phyloP scores from a whole-genome alignment of 2,113 vertebrate species.

The Barnardius zonarius region DNA sequence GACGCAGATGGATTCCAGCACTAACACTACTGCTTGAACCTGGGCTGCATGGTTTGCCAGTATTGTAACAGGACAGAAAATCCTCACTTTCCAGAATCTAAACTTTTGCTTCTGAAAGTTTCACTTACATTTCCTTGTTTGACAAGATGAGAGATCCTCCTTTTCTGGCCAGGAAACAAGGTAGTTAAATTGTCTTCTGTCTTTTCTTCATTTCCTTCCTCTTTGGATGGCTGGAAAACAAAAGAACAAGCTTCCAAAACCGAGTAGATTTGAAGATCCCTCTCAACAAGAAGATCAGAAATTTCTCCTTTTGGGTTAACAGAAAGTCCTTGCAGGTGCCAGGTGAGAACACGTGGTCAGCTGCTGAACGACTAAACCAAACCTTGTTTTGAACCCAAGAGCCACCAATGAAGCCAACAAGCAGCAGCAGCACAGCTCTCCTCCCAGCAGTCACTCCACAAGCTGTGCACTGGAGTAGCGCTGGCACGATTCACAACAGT shows the following conservation, averaged over 20 bases:
- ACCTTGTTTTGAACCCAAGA: neutral
- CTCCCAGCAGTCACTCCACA: neutral
- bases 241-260: neutral
- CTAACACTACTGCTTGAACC: neutral
- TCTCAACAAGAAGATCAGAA: neutral
- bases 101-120: neutral
- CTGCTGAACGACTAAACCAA: neutral
- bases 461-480: neutral
- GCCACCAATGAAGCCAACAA: neutral
- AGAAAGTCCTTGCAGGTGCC: neutral
- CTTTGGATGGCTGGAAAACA: constrained; percentile 63
- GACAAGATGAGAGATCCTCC: constrained; percentile 90
- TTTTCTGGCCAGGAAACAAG: constrained; percentile 91
- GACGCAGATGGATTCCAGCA: neutral
- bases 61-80: neutral
- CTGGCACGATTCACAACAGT: neutral
- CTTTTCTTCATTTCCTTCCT: constrained; percentile 76
- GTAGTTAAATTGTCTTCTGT: constrained; percentile 82
- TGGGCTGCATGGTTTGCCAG: neutral
- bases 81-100: neutral
- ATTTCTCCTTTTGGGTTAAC: neutral
- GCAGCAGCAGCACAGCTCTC: neutral
- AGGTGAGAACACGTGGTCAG: neutral
- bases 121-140: constrained; percentile 85
- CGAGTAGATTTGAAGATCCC: neutral